Conservation (phyloP, 2,797 vertebrate genomes). For the Eleutherodactylus coqui region DNA sequence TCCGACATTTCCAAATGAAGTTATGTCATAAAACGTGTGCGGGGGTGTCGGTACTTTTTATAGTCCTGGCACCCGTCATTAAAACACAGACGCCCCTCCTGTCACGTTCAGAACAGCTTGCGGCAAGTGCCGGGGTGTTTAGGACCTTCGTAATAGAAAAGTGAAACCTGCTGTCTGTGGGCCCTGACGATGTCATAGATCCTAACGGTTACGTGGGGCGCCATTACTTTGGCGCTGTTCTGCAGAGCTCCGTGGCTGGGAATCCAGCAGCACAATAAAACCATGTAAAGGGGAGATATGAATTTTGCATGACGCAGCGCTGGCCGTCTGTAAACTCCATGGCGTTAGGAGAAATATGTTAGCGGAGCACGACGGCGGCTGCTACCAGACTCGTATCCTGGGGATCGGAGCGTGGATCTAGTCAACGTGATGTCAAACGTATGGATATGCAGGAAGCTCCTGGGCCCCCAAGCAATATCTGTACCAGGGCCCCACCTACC, state of each 20-base stretch:
- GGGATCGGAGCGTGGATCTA: not conserved
- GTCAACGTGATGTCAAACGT: not conserved
- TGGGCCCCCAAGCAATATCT: not conserved
- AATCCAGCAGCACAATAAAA: not conserved
- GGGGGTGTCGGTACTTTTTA: too few relatives aligned
- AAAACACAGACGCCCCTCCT: too few relatives aligned
- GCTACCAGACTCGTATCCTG: not conserved
- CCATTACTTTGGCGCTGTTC: not conserved
- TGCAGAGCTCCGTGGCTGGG: not conserved
- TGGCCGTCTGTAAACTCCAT: constrained; percentile 4
- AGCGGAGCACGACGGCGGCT: not conserved
- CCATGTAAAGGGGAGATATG: not conserved
- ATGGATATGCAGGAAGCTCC: not conserved
- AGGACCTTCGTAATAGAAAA: too few relatives aligned
- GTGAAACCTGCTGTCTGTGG: too few relatives aligned
- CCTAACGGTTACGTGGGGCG: not conserved
- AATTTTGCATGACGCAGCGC: constrained; percentile 25
- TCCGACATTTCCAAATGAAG: too few relatives aligned
- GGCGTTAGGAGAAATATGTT: not conserved
- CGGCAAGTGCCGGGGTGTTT: too few relatives aligned
- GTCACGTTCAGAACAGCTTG: too few relatives aligned
- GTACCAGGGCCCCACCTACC: not conserved
- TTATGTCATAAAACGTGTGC: too few relatives aligned
- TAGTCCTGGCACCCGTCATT: too few relatives aligned
- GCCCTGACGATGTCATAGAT: not conserved